phyloP scores from a whole-genome alignment of 2,113 vertebrate genomes.

The Scopus umbretta region DNA sequence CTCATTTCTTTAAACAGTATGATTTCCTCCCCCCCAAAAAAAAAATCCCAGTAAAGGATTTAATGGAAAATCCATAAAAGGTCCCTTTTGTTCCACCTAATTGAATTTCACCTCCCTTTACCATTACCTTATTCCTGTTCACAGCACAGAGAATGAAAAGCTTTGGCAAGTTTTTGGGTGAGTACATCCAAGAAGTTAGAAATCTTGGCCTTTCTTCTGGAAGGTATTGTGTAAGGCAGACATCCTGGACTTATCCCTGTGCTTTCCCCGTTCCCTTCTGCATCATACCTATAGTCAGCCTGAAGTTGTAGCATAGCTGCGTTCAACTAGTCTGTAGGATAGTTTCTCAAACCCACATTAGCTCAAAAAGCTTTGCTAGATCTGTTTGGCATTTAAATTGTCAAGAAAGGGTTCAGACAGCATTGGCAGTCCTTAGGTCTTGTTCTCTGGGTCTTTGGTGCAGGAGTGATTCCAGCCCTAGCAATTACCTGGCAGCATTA shows the following conservation, averaged over 20 bases:
- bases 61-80: constrained; percentile 54
- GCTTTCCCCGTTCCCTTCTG: background rate
- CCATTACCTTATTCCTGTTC: constrained; percentile 59
- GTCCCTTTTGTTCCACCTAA: constrained; percentile 61
- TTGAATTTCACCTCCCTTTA: constrained; percentile 41
- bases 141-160: constrained; percentile 31
- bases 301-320: background rate
- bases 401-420: background rate
- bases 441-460: background rate
- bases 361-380: background rate
- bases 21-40: background rate
- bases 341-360: background rate
- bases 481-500: background rate
- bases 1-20: constrained; percentile 42
- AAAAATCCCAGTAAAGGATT: background rate
- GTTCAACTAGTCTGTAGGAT: background rate
- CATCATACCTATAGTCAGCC: background rate
- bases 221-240: constrained; percentile 57
- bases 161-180: constrained; percentile 41
- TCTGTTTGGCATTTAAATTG: background rate
- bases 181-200: constrained; percentile 37
- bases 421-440: background rate
- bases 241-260: background rate
- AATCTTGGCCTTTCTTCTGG: constrained; percentile 56
- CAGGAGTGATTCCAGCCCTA: background rate